Evolutionary conservation across 2,113 vertebrate species (phyloP).

Genomic region (Atrichornis clamosus): DNA sequence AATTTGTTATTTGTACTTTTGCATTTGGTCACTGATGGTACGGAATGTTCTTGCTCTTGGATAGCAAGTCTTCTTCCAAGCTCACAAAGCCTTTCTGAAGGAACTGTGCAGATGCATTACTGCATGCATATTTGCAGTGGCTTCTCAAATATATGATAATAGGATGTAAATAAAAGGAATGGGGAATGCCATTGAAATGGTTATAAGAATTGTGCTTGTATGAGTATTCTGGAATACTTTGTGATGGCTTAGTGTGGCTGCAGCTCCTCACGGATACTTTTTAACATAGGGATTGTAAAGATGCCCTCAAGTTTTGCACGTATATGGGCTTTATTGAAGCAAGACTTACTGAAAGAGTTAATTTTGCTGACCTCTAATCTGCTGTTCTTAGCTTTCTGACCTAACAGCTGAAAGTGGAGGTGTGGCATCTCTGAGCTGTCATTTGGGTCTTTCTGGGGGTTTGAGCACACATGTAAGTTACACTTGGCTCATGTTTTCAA

Average conservation of each 20-base stretch:
- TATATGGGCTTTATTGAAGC: not conserved
- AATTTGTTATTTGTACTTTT: not conserved
- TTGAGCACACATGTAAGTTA: not conserved
- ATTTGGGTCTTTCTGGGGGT: not conserved
- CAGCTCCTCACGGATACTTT: not conserved
- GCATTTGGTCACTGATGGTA: not conserved
- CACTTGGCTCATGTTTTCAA: not conserved
- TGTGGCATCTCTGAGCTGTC: not conserved
- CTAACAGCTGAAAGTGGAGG: not conserved
- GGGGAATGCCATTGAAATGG: not conserved
- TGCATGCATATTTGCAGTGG: not conserved
- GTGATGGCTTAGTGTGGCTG: not conserved
- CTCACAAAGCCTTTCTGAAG: not conserved
- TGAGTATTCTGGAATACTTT: not conserved
- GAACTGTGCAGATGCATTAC: not conserved
- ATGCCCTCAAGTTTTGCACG: not conserved
- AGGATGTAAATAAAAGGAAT: not conserved
- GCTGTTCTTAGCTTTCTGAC: not conserved
- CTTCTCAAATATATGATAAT: not conserved
- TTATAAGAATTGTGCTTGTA: not conserved
- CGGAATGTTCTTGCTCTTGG: not conserved
- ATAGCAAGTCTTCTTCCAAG: not conserved
- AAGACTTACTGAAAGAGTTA: not conserved
- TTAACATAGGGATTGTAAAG: not conserved
- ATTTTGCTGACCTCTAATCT: not conserved